These are phyloP conservation scores for Limnodromus scolopaceus DNA, from an alignment of 2,797 vertebrate genomes.

Conservation along the genomic window DNA sequence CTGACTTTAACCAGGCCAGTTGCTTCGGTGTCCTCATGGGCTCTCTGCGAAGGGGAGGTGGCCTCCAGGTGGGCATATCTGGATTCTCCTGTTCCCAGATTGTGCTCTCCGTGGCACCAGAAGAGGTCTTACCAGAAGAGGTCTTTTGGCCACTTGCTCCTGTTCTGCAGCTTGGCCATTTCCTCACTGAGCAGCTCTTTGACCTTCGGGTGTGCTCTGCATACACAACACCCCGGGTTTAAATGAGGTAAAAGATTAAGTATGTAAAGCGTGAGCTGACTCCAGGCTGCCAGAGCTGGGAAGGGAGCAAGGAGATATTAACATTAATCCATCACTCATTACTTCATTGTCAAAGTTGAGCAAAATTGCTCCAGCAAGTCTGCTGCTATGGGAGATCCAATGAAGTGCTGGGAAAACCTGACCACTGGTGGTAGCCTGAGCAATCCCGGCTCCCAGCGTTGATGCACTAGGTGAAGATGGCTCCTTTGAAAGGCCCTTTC, in stretches of 20 bases:
- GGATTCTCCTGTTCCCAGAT: neutral
- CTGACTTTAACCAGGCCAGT: neutral
- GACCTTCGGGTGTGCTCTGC: neutral
- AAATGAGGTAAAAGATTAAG: neutral
- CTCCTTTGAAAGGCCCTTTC: neutral
- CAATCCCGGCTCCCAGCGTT: neutral
- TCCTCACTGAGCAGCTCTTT: neutral
- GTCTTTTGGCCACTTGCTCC: neutral
- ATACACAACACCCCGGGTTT: neutral
- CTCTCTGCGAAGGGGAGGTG: neutral
- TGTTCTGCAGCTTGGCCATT: neutral
- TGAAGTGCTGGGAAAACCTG: neutral
- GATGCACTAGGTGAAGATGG: neutral
- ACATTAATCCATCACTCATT: neutral
- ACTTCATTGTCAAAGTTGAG: neutral
- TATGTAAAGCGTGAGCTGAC: neutral
- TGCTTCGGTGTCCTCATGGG: neutral
- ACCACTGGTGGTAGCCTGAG: neutral
- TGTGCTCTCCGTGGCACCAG: neutral
- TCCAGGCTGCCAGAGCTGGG: neutral
- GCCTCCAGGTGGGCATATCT: neutral
- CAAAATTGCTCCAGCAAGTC: neutral
- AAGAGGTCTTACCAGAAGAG: neutral
- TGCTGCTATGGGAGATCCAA: neutral
- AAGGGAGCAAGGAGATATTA: conserved; percentile 1